Evolutionary conservation across 2,113 vertebrate genomes (phyloP), one percentile per base, ranked within the genome.

Genomic region (Oncorhynchus keta): DNA sequence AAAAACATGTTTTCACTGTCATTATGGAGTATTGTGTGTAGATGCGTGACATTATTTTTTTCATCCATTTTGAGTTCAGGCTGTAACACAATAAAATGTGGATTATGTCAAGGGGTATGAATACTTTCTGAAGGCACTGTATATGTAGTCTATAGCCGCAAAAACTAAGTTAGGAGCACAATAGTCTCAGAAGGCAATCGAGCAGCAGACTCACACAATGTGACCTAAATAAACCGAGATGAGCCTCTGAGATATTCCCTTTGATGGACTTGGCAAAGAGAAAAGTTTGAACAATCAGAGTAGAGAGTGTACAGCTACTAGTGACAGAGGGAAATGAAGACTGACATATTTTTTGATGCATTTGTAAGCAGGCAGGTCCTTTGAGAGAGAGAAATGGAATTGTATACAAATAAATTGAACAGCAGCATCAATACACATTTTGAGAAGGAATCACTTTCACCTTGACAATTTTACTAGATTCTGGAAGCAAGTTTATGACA

Each of bases 181-280:
- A 55, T 30, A 75, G 11, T 51, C 30, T 67, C 49, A 67, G 18
- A 39, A 73, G 45, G 32, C 70, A 59, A 66, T 26, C 20, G 28
- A 76, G 67, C 11, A 76, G 72, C 32, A 51, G 74, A 65, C 12
- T 74, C 14, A 74, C n/a, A 28, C 45, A 68, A 16, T 11, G 6
- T 79, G 76, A 75, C 72, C 72, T 75, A 83, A 67, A 83, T 72
- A 79, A 79, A 76, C 22, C n/a, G 26, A 73, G n/a, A 70, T 11
- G 45, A 73, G 20, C 5, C 68, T 35, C 70, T 11, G 30, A 78
- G 45, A 55, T 45, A 28, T 45, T 68, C 49, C 68, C 22, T 32
- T 39, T 55, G 24, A 22, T 22, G 39, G n/a, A 57, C 28, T 49
- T 67, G 45, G 35, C 75, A 66, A 69, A 79, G 64, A 26, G 14